A percentile compares a stretch with the other conserved stretches of the same genome.
Conservation (phyloP, 2,113 vertebrate genomes). For the Glareola pratincola region DNA sequence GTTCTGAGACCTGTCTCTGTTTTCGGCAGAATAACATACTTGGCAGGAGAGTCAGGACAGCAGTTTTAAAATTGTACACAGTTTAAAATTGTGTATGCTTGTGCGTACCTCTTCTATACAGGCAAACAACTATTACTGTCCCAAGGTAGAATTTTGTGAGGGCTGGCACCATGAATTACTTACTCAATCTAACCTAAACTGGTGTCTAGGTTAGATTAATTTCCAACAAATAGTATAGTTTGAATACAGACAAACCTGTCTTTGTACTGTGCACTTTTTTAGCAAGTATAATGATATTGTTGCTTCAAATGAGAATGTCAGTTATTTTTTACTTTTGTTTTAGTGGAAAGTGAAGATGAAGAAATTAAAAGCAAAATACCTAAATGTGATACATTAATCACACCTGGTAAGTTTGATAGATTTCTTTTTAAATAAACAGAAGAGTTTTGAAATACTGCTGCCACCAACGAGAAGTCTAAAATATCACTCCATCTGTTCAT, state of each 20-base stretch:
- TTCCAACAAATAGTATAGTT: neutral
- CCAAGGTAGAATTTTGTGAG: neutral
- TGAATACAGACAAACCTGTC: neutral
- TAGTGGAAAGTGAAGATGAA: conserved; percentile 77
- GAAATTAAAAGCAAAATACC: conserved; percentile 54
- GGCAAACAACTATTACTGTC: neutral
- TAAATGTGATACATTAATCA: conserved; percentile 73
- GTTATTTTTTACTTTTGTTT: neutral
- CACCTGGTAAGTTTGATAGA: conserved; percentile 79
- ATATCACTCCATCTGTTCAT: conserved; percentile 17
- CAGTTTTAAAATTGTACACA: neutral
- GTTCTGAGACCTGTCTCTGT: neutral
- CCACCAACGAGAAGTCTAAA: neutral
- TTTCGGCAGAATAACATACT: neutral
- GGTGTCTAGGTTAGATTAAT: neutral
- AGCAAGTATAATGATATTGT: neutral
- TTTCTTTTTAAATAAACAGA: neutral
- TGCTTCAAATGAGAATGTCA: neutral
- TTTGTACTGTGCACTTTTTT: neutral
- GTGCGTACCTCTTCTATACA: neutral
- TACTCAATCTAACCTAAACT: neutral
- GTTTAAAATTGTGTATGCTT: neutral
- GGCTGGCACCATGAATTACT: neutral
- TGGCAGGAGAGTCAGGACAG: neutral
- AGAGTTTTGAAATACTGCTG: neutral